Percentiles rank a stretch among this genome's conserved stretches.
Conservation (phyloP, 2,113 vertebrate genomes). For the Seriola rivoliana region DNA sequence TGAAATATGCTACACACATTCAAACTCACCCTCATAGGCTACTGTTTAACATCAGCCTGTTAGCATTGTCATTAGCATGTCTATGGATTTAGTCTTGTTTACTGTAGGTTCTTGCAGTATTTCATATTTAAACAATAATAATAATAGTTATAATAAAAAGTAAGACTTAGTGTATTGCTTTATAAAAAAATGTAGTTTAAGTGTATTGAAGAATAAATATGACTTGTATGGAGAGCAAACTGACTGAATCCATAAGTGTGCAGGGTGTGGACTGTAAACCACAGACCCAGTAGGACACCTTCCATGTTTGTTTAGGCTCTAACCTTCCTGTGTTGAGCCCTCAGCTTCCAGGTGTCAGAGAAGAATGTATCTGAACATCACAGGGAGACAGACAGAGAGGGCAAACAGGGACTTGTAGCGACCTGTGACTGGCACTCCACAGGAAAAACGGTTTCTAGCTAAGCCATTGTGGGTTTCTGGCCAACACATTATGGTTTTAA, state of each 20-base stretch:
- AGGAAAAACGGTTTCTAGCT: constrained; percentile 18
- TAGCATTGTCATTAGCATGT: not conserved
- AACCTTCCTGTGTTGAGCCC: constrained; percentile 71
- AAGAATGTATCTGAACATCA: constrained; percentile 71
- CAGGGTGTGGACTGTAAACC: constrained; percentile 35
- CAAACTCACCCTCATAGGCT: not conserved
- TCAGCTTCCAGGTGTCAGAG: constrained; percentile 77
- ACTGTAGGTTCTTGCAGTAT: not conserved
- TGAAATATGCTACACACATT: no score
- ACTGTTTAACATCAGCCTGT: not conserved
- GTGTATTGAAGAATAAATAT: not conserved
- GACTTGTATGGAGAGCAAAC: not conserved
- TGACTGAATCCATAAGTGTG: not conserved
- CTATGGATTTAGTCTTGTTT: not conserved
- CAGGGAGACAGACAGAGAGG: constrained; percentile 34
- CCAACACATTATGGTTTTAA: constrained; percentile 16
- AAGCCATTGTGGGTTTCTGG: constrained; percentile 19
- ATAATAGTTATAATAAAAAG: no score
- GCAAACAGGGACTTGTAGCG: constrained; percentile 63
- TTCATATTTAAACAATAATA: not conserved
- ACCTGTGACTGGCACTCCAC: constrained; percentile 52
- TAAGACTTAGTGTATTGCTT: not conserved
- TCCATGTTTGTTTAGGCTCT: constrained; percentile 60
- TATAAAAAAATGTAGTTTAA: not conserved
- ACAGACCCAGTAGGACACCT: constrained; percentile 43